Base-by-base conservation (phyloP, 2,888 invertebrate species). In the Drosophila parthenogenetica region DNA sequence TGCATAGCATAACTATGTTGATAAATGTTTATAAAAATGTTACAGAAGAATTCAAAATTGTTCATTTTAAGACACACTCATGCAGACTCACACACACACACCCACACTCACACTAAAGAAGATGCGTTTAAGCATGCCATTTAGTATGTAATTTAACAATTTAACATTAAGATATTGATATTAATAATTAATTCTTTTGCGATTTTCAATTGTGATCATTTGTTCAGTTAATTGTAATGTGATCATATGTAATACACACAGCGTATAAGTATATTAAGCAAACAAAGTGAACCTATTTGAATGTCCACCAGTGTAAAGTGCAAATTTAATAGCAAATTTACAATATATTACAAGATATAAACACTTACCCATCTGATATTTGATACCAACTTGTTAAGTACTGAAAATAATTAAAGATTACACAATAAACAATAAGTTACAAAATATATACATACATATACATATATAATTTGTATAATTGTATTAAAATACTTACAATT, bases 51-150 rank as follows among this genome's bases (percentile, higher is more conserved):
- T 43, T 11, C 19, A 53, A 48, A 7, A 37, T 48, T 57, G n/a
- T 35, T 63, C 29, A 35, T 42, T 46, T 25, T 55, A 59, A 58
- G 60, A 42, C 17, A 55, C 55, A 42, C 40, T 5, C 22, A 45
- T 7, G 0, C 16, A 35, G 32, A 35, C 37, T 17, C 50, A 50
- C 50, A 51, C 10, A 16, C 3, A 40, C 17, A 35, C 54, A 32
- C 54, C 19, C n/a, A 71, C 57, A 70, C 59, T 57, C 22, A 22
- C 22, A 22, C 22, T 22, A 48, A 64, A 45, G 46, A 74, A 70
- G 67, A 75, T 72, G 78, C 81, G 75, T 78, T 81, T 71, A 69
- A 76, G 78, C 67, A 70, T 63, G 77, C 78, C 76, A 81, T 78
- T 78, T 74, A 82, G 55, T 64, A 59, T 51, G 35, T 71, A 75